Evolutionary conservation across 2,888 invertebrate species (phyloP).

Genomic region (Plutella xylostella): DNA sequence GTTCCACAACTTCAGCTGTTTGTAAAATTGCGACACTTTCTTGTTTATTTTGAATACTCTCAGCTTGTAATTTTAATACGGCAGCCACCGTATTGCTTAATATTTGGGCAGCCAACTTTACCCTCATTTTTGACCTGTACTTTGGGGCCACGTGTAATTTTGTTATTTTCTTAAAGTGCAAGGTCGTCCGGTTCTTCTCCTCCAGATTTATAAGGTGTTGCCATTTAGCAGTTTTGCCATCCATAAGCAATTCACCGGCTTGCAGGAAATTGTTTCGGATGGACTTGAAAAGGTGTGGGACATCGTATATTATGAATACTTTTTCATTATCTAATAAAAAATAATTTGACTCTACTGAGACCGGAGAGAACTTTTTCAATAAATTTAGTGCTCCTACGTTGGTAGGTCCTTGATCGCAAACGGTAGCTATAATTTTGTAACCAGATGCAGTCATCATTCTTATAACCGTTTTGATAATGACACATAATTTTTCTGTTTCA

Average conservation of each 20-base stretch:
- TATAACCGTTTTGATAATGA: conserved; percentile 13
- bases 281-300: not conserved
- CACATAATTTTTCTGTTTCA: conserved; percentile 10
- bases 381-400: conserved; percentile 13
- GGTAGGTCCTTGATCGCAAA: conserved; percentile 18
- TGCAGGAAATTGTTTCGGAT: not conserved
- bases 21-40: not conserved
- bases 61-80: not conserved
- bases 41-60: not conserved
- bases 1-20: not conserved
- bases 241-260: not conserved
- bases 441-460: conserved; percentile 5
- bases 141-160: not conserved
- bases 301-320: conserved; percentile 11
- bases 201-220: not conserved
- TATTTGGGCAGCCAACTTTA: not conserved
- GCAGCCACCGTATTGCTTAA: not conserved
- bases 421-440: conserved; percentile 11
- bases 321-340: conserved; percentile 8
- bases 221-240: not conserved
- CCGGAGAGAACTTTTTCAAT: conserved; percentile 3
- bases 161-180: not conserved
- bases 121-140: not conserved
- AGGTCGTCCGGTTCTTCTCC: not conserved
- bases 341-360: conserved; percentile 4